Evolutionary conservation across 1,140 invertebrate genomes (phyloP), one percentile per base, ranked within the genome.

Genomic region (Drosophila triauraria): DNA sequence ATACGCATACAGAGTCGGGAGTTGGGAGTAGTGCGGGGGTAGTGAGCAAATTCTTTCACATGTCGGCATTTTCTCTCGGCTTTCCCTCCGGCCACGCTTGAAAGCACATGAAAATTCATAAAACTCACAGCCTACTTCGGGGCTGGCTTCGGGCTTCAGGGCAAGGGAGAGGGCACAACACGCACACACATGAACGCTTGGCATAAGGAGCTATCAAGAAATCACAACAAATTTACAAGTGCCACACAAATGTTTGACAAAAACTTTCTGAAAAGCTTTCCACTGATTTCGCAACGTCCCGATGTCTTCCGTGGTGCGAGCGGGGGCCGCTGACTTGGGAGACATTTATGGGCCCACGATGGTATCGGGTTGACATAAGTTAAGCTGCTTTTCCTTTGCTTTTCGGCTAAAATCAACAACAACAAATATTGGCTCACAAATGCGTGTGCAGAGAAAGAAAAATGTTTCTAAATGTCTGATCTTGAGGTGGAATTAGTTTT

Each of bases 161-260:
- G 61, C 32, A 35, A 35, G 38, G 46, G 23, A 25, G 25, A 9
- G 46, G 10, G 60, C n/a, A 50, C 25, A 56, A 60, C 51, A 58
- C 50, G 51, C 63, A 62, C 74, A 77, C 63, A 61, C 42, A 54
- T 59, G 53, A 42, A 71, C 46, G 80, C 47, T 75, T 56, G 83
- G 64, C 60, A 90, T 90, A 85, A 91, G 84, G 64, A 91, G 85
- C 85, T 90, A 90, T 90, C 85, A 90, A 90, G 85, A 91, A 91
- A 90, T 90, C 85, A 90, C 86, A 90, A 90, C 85, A 90, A 90
- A 90, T 90, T 90, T 90, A 90, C 85, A 90, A 90, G 85, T 90
- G 86, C 86, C 85, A 82, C 85, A 90, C 85, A 90, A 90, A 90
- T 90, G 85, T 91, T 88, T 88, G 85, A 88, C 85, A 88, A 88